phyloP scores from a whole-genome alignment of 2,888 invertebrate species.

The Drosophila barbarae region DNA sequence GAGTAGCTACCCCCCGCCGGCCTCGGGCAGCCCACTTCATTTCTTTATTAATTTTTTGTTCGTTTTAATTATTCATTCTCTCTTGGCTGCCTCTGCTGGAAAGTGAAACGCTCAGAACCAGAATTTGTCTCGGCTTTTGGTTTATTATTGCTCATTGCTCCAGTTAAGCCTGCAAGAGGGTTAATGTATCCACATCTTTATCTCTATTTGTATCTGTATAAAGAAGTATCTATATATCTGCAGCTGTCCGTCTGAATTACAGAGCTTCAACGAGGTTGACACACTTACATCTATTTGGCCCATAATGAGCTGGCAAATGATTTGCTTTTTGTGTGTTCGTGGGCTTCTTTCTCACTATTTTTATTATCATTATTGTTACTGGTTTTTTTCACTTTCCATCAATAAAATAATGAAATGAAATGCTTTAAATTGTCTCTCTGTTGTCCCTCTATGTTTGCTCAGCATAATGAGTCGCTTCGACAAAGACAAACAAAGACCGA shows the following conservation, averaged over 20 bases:
- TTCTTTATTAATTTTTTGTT: constrained; percentile 37
- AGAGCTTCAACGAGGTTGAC: constrained; percentile 54
- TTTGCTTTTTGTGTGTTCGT: constrained; percentile 41
- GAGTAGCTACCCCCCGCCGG: constrained; percentile 10
- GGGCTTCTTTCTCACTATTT: constrained; percentile 1
- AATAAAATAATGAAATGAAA: constrained; percentile 50
- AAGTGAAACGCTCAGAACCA: constrained; percentile 59
- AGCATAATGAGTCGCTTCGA: constrained; percentile 25
- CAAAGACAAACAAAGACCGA: constrained; percentile 30
- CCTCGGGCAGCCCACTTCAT: constrained; percentile 16
- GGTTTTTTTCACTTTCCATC: constrained; percentile 60
- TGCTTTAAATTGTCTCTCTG: constrained; percentile 14
- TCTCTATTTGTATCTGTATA: neutral
- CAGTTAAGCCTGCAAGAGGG: constrained; percentile 55
- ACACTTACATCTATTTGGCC: constrained; percentile 62
- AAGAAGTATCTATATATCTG: constrained; percentile 12
- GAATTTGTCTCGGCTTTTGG: constrained; percentile 51
- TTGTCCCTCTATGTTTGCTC: constrained; percentile 9
- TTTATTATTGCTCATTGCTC: constrained; percentile 60
- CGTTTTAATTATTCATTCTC: constrained; percentile 22
- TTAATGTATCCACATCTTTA: constrained; percentile 39
- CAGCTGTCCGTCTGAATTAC: constrained; percentile 45
- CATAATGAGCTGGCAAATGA: constrained; percentile 36
- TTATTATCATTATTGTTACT: constrained; percentile 16
- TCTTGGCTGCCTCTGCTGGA: constrained; percentile 29